Evolutionary conservation across 2,113 vertebrate species (phyloP).

Genomic region (Mohoua ochrocephala): DNA sequence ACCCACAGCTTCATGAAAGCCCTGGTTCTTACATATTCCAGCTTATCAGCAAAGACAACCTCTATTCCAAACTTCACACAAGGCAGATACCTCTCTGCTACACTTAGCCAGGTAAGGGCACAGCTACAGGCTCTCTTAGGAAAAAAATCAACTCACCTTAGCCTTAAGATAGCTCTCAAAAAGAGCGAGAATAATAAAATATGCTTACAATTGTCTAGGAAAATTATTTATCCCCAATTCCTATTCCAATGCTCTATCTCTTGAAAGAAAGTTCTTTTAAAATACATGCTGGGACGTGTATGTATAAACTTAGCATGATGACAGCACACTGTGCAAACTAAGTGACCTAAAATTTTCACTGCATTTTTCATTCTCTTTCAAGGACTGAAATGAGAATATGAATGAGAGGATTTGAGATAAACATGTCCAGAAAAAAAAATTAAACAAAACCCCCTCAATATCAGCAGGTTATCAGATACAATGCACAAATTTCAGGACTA

Average conservation of each 20-base stretch:
- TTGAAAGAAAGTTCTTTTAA: not conserved
- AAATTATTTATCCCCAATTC: not conserved
- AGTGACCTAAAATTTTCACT: not conserved
- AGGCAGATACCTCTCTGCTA: not conserved
- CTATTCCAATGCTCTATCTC: not conserved
- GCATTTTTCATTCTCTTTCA: not conserved
- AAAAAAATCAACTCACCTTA: not conserved
- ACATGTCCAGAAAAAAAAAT: not conserved
- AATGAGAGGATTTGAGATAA: not conserved
- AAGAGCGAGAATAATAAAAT: not conserved
- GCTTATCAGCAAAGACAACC: not conserved
- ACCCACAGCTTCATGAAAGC: not conserved
- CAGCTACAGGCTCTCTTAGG: not conserved
- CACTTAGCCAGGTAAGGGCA: not conserved
- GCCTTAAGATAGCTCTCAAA: not conserved
- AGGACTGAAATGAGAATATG: not conserved
- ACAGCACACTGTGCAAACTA: not conserved
- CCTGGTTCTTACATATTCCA: not conserved
- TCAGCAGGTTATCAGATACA: not conserved
- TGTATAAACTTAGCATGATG: fast-evolving
- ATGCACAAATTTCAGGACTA: not conserved
- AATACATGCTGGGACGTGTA: not conserved
- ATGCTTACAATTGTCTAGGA: not conserved
- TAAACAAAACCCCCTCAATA: not conserved
- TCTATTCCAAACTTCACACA: not conserved